Evolutionary conservation across 2,113 vertebrate species (phyloP).

Genomic region (Ailurus styani): DNA sequence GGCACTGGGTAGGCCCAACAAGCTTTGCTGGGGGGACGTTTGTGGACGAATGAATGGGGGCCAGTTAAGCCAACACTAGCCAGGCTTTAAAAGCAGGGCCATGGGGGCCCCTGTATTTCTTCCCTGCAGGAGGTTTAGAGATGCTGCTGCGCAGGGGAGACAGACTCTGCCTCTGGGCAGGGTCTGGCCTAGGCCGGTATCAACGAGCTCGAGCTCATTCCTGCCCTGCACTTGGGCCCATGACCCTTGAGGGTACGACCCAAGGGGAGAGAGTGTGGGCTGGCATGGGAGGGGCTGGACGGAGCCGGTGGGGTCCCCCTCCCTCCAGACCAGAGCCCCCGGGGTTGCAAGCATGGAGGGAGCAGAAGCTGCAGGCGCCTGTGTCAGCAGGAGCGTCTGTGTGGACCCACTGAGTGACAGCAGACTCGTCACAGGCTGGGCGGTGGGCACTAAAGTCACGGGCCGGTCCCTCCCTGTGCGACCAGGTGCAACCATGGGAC

Average conservation of each 20-base stretch:
- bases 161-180: rapidly evolving
- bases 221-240: neutral
- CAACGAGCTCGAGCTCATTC: rapidly evolving
- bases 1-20: neutral
- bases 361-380: rapidly evolving
- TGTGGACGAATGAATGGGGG: neutral
- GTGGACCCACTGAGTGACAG: rapidly evolving
- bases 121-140: no score
- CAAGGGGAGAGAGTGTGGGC: neutral
- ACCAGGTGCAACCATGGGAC: rapidly evolving
- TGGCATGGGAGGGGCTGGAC: neutral
- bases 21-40: neutral
- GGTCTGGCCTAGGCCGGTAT: neutral
- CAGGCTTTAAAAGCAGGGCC: neutral
- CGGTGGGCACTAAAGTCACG: rapidly evolving
- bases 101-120: no score
- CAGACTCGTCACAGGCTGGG: rapidly evolving
- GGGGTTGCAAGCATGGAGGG: rapidly evolving
- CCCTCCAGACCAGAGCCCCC: rapidly evolving
- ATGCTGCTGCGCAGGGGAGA: no score
- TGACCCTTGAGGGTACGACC: neutral
- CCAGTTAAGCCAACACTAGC: neutral
- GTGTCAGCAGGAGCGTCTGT: neutral
- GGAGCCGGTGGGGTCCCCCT: rapidly evolving
- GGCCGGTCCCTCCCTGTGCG: rapidly evolving